Evolutionary conservation across 2,113 vertebrate species (phyloP).

Genomic region (Scolopax mira): DNA sequence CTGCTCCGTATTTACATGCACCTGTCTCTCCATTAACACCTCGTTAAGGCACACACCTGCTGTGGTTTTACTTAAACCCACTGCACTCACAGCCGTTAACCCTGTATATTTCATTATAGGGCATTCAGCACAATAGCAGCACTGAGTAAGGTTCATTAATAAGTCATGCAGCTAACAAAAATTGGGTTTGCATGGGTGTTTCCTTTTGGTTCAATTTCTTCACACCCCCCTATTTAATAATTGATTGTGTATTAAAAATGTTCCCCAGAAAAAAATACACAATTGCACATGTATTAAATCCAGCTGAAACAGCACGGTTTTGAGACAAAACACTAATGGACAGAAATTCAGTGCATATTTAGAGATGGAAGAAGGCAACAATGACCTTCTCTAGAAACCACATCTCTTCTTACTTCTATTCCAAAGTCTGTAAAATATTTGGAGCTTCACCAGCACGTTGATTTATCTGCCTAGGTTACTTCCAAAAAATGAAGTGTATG

Average conservation of each 20-base stretch:
- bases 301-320: slow-evolving; percentile 52
- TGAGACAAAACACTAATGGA: slow-evolving; percentile 9
- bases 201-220: slow-evolving; percentile 41
- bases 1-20: slow-evolving; percentile 54
- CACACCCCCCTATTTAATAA: slow-evolving; percentile 14
- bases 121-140: slow-evolving; percentile 34
- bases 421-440: background rate
- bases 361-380: background rate
- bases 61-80: slow-evolving; percentile 52
- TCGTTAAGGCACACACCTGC: slow-evolving; percentile 67
- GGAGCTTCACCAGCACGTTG: background rate
- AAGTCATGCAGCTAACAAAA: slow-evolving; percentile 43
- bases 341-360: background rate
- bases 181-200: slow-evolving; percentile 11
- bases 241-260: slow-evolving; percentile 46
- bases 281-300: background rate
- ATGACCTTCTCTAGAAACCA: too few species aligned
- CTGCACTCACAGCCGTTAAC: slow-evolving; percentile 26
- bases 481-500: background rate
- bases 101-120: slow-evolving; percentile 45
- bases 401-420: background rate
- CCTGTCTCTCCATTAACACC: slow-evolving; percentile 67
- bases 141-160: slow-evolving; percentile 42
- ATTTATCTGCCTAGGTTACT: background rate
- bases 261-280: background rate